Evolutionary conservation across 2,113 vertebrate genomes (phyloP).

Genomic region (Trinectes maculatus): DNA sequence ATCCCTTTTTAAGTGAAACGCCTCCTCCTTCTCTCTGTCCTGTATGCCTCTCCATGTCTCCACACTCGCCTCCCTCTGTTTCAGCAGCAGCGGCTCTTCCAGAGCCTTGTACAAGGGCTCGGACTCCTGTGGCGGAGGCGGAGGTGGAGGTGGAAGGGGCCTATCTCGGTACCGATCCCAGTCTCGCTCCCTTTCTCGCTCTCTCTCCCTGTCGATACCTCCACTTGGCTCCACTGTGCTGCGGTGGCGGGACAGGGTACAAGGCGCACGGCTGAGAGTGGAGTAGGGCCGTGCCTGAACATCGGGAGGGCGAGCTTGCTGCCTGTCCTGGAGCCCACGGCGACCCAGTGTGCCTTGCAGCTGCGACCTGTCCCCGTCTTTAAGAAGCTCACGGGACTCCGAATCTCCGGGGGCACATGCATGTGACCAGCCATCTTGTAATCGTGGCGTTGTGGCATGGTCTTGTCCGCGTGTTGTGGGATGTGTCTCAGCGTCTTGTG

Average conservation of each 20-base stretch:
- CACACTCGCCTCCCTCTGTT: slow-evolving; percentile 60
- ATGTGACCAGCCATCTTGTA: slow-evolving; percentile 75
- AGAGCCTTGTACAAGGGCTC: slow-evolving; percentile 92
- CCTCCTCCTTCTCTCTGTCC: slow-evolving; percentile 69
- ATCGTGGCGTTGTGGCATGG: slow-evolving; percentile 46
- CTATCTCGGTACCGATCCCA: slow-evolving; percentile 75
- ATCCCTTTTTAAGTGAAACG: slow-evolving; percentile 73
- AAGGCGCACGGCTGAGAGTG: slow-evolving; percentile 73
- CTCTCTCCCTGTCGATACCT: slow-evolving; percentile 68
- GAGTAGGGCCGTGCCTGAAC: slow-evolving; percentile 75
- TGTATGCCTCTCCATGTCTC: slow-evolving; percentile 65
- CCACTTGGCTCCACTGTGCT: slow-evolving; percentile 40
- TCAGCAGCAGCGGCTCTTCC: slow-evolving; percentile 81
- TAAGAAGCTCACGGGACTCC: slow-evolving; percentile 59
- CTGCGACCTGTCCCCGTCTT: slow-evolving; percentile 67
- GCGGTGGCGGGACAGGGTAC: slow-evolving; percentile 74
- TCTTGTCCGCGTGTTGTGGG: slow-evolving; percentile 53
- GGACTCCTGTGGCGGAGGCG: slow-evolving; percentile 82
- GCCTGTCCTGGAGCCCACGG: slow-evolving; percentile 71
- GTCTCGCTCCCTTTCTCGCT: slow-evolving; percentile 70
- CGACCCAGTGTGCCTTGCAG: slow-evolving; percentile 75
- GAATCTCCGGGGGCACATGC: slow-evolving; percentile 45
- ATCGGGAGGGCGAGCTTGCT: slow-evolving; percentile 68
- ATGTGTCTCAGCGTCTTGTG: slow-evolving; percentile 62
- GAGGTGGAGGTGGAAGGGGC: slow-evolving; percentile 79